Conservation (phyloP, 2,113 vertebrate genomes). For the Equus przewalskii region DNA sequence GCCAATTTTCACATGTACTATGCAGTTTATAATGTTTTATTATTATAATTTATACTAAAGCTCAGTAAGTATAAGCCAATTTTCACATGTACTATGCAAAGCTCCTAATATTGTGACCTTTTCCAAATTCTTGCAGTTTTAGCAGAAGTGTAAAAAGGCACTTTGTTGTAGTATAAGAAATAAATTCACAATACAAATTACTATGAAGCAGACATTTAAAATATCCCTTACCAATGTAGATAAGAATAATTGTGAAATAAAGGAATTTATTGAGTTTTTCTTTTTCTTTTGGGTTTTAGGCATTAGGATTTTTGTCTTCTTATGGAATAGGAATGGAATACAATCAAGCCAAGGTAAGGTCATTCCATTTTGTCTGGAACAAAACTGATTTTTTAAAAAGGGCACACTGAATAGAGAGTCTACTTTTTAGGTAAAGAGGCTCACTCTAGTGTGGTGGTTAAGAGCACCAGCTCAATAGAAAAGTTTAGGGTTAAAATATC, state of each 20-base stretch:
- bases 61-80: neutral
- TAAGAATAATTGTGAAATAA: slow-evolving; percentile 55
- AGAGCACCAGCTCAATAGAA: neutral
- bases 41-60: slow-evolving; percentile 33
- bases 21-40: neutral
- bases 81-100: slow-evolving; percentile 33
- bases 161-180: slow-evolving; percentile 53
- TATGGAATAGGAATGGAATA: slow-evolving; percentile 86
- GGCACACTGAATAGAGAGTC: neutral
- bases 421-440: neutral
- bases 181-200: slow-evolving; percentile 16
- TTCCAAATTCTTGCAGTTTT: neutral
- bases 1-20: neutral
- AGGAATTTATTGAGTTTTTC: slow-evolving; percentile 43
- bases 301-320: slow-evolving; percentile 86
- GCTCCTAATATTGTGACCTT: neutral
- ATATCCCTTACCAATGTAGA: neutral
- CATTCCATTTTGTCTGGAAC: slow-evolving; percentile 29
- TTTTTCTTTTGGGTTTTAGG: slow-evolving; percentile 78
- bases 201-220: neutral
- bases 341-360: slow-evolving; percentile 86
- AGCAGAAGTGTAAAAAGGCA: neutral
- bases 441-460: neutral
- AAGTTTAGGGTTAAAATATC: neutral
- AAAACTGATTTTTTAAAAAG: slow-evolving; percentile 53